Conservation (phyloP, 2,888 invertebrate genomes). For the Pseudococcus longispinus region DNA sequence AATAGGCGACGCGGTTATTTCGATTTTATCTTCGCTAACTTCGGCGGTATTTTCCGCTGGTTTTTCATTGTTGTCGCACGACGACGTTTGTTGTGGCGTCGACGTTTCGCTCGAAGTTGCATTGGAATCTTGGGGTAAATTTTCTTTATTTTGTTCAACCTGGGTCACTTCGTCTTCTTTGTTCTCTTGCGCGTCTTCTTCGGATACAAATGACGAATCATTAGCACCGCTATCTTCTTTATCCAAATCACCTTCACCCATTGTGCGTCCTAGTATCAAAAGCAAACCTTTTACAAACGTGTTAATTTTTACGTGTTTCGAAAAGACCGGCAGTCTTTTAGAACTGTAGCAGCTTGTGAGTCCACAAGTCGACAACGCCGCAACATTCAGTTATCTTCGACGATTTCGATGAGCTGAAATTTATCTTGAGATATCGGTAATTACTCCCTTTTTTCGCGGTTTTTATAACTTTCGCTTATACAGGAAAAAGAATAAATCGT, state of each 20-base stretch:
- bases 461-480: neutral
- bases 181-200: constrained; percentile 38
- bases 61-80: neutral
- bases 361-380: constrained; percentile 4
- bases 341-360: neutral
- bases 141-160: neutral
- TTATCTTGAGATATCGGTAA: constrained; percentile 5
- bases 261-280: constrained; percentile 57
- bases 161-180: constrained; percentile 41
- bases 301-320: constrained; percentile 20
- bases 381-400: neutral
- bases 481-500: neutral
- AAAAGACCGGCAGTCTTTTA: constrained; percentile 36
- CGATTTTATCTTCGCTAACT: constrained; percentile 23
- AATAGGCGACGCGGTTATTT: neutral
- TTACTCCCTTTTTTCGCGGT: neutral
- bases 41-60: neutral
- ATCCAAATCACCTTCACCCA: constrained; percentile 52
- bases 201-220: constrained; percentile 38
- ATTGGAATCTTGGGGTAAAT: constrained; percentile 10
- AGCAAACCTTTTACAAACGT: constrained; percentile 55
- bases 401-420: constrained; percentile 43
- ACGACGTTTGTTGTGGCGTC: neutral
- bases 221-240: constrained; percentile 48
- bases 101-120: neutral